Base-by-base conservation (phyloP, 2,797 vertebrate species). In the Rhadinocentrus ornatus region DNA sequence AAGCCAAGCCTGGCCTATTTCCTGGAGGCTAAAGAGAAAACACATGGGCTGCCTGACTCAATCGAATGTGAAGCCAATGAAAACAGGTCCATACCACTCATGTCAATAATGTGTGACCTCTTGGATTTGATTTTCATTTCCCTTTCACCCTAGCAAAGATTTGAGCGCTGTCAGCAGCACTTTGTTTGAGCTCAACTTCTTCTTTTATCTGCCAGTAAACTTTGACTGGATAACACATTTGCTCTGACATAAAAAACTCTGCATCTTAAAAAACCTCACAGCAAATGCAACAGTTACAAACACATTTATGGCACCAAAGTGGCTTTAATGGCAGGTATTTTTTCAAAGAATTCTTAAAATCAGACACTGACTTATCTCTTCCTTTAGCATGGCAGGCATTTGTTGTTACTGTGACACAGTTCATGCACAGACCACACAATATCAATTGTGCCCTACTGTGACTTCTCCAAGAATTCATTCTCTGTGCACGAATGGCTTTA, bases 91-190 rank as follows among this genome's bases (percentile, higher is more conserved):
- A 15, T 72, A 73, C 76, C 75, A 71, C 77, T 85, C 73, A 0
- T 80, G 89, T 89, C 88, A 90, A 88, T 87, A 87, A 86, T 55
- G 80, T 81, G 62, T 77, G 86, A 92, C 85, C 85, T 79, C 77
- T 84, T 55, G 75, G 86, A 90, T 90, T 87, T 84, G 78, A 85
- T 83, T 91, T 89, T 87, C 83, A 91, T 91, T 91, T 91, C 84
- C 79, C 84, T 61, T 39, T 24, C 29, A 27, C 18, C 63, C 69
- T 58, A 78, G 81, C 69, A 64, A 73, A 84, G 10, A 48, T 13
- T 29, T 53, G 76, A 80, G 55, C 13, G 53, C 82, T 75, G 78
- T 90, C 81, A 76, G 78, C 55, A 27, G 31, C 71, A 24, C 39
- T 85, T 32, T 62, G 44, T 75, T 65, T 69, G 44, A 77, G 64